Evolutionary conservation across 2,113 vertebrate genomes (phyloP), one percentile per base, ranked within the genome.

Genomic region (Ptyas mucosa): DNA sequence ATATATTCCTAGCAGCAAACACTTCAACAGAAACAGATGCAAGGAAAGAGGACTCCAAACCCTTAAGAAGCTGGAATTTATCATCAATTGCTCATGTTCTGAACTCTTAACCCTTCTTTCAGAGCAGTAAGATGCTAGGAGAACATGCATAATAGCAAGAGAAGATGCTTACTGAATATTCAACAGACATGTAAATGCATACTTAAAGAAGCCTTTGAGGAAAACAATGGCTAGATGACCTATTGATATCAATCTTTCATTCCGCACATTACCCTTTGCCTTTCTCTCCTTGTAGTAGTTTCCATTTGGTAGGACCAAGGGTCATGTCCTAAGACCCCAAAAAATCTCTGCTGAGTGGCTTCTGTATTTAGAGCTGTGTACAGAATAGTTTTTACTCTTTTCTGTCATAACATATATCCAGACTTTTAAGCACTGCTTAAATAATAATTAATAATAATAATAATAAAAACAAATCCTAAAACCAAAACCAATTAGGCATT

Each of bases 91-190:
- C 52, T 57, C 61, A 61, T 5, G 6, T 93, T 95, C 55, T 88
- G 85, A 95, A 95, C 54, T 75, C 64, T 88, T 52, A 93, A 87
- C n/a, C 12, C 8, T 89, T 93, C 91, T 95, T 91, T 93, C 90
- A 93, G 43, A 91, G 46, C 55, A 91, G 53, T 49, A 88, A 12
- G 43, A 89, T 55, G 20, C 57, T 93, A 95, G 0, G 8, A 93
- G 91, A 7, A 89, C 86, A 93, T 9, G 57, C 94, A 93, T 91
- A 94, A 90, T 0, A 95, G 69, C 34, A 43, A 20, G n/a, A 10
- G 20, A 93, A 95, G 95, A 95, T 0, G 81, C 69, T 93, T 92
- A 89, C 4, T 92, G 57, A 92, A 29, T 46, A 91, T 86, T 94
- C 43, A 95, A 85, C 34, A 92, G 14, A 93, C 94, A 93, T 23